A percentile compares a stretch with the other conserved stretches of the same genome.
Evolutionary conservation across 2,797 vertebrate species (phyloP).

Genomic region (Cynodonichthys magdalenae): DNA sequence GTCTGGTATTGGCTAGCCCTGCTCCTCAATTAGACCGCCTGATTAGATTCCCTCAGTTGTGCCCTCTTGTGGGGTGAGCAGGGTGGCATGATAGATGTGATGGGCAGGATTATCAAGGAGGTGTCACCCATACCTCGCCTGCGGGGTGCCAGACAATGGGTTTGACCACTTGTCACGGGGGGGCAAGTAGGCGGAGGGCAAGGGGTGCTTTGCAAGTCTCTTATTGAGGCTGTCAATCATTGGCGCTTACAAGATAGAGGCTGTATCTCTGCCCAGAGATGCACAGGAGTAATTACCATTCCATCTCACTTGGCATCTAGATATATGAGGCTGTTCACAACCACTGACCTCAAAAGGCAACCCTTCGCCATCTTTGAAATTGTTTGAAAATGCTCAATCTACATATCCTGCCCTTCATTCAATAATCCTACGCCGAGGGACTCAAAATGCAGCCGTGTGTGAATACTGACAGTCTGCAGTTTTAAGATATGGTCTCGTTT

Average conservation of each 20-base stretch:
- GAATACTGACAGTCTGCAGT: conserved; percentile 9
- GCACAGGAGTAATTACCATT: conserved; percentile 79
- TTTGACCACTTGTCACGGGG: conserved; percentile 70
- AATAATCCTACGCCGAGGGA: conserved; percentile 52
- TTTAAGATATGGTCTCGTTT: conserved; percentile 21
- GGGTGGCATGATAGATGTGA: conserved; percentile 83
- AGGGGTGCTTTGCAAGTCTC: conserved; percentile 54
- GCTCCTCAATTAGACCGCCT: conserved; percentile 80
- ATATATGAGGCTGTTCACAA: conserved; percentile 72
- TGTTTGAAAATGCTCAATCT: conserved; percentile 71
- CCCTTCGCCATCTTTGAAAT: conserved; percentile 65
- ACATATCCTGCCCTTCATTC: conserved; percentile 73
- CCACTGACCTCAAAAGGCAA: conserved; percentile 67
- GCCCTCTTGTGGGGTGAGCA: conserved; percentile 76
- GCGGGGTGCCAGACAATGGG: conserved; percentile 69
- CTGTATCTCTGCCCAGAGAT: conserved; percentile 63
- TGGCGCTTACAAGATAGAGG: conserved; percentile 65
- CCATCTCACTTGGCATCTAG: conserved; percentile 73
- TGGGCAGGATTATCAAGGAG: conserved; percentile 72
- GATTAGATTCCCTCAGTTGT: conserved; percentile 82
- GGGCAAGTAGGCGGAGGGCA: conserved; percentile 64
- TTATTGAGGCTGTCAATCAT: conserved; percentile 82
- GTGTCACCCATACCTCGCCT: conserved; percentile 70
- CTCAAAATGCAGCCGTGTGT: conserved; percentile 21
- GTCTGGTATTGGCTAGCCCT: conserved; percentile 68